Evolutionary conservation across 2,888 invertebrate species (phyloP).

Genomic region (Bruchidius siliquastri): DNA sequence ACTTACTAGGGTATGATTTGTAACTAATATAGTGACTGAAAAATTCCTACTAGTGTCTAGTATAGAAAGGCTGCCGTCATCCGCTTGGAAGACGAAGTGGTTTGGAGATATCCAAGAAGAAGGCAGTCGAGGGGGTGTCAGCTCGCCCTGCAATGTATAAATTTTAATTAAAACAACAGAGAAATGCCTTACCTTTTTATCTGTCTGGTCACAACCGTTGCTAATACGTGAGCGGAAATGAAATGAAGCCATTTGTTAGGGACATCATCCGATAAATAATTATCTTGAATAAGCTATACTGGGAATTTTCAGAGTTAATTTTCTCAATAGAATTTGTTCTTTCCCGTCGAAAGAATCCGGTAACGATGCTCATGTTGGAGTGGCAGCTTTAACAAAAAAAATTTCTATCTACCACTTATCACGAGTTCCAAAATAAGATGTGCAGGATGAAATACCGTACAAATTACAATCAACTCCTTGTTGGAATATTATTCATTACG

Average conservation of each 20-base stretch:
- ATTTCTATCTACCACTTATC: too few relatives aligned
- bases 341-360: too few relatives aligned
- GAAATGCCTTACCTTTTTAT: neutral
- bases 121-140: constrained; percentile 54
- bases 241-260: neutral
- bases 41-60: constrained; percentile 73
- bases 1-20: constrained; percentile 81
- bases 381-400: too few relatives aligned
- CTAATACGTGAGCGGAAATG: neutral
- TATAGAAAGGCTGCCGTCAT: constrained; percentile 78
- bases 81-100: constrained; percentile 81
- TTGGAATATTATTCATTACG: too few relatives aligned
- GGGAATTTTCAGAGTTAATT: too few relatives aligned
- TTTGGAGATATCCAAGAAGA: constrained; percentile 78
- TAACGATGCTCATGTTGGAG: too few relatives aligned
- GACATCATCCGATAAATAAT: neutral
- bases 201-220: neutral
- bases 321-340: too few relatives aligned
- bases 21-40: constrained; percentile 72
- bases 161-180: neutral
- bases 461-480: too few relatives aligned
- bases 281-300: neutral
- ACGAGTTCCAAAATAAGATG: too few relatives aligned
- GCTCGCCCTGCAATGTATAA: constrained; percentile 36
- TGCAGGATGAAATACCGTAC: too few relatives aligned